Percentiles rank a stretch among this genome's conserved stretches.
Evolutionary conservation across 2,113 vertebrate genomes (phyloP).

Genomic region (Pseudorhombus dupliciocellatus): DNA sequence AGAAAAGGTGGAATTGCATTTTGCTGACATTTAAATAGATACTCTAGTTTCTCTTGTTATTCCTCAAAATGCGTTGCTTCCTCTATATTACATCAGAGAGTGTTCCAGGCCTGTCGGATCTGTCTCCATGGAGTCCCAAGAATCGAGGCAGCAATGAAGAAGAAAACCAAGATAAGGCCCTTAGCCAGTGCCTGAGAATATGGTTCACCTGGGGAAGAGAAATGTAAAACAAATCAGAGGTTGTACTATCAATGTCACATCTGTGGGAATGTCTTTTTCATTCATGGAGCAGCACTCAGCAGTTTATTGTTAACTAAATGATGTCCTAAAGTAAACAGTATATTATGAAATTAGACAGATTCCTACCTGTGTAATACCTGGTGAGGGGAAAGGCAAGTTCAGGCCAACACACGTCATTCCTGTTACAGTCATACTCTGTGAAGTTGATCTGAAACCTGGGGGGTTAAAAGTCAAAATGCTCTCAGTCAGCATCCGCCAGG

Average conservation of each 20-base stretch:
- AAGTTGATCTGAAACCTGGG: constrained; percentile 91
- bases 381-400: constrained; percentile 91
- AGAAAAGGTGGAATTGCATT: constrained; percentile 1
- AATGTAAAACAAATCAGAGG: constrained; percentile 1
- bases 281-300: neutral
- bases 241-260: neutral
- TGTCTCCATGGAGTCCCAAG: constrained; percentile 84
- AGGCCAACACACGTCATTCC: constrained; percentile 94
- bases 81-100: constrained; percentile 28
- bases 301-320: neutral
- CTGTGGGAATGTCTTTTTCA: neutral
- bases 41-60: neutral
- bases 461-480: neutral
- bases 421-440: constrained; percentile 92
- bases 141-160: constrained; percentile 79
- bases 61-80: neutral
- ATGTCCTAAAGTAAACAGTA: neutral
- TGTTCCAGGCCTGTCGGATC: constrained; percentile 73
- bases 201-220: constrained; percentile 83
- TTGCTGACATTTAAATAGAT: constrained; percentile 13
- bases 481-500: constrained; percentile 4
- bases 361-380: constrained; percentile 88
- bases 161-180: constrained; percentile 83
- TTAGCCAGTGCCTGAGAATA: constrained; percentile 87
- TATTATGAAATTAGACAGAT: neutral